These are phyloP conservation scores for Eulithis testata DNA, from an alignment of 2,888 invertebrate genomes.

Conservation along the genomic window DNA sequence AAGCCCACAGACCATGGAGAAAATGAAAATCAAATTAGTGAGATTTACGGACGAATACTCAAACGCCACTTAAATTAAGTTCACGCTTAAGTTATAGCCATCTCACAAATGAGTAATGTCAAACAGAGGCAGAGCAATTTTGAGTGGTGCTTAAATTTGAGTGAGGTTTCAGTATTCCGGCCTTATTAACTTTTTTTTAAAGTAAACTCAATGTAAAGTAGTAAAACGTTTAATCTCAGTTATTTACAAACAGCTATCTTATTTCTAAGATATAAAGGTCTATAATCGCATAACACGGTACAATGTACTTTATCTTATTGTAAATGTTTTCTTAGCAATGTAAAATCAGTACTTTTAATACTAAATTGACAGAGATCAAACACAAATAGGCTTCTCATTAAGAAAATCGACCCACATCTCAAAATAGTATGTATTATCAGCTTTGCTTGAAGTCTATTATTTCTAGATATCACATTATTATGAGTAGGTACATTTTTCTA, in stretches of 20 bases:
- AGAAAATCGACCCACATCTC: neutral
- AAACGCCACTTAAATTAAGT: too few relatives aligned
- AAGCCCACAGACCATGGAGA: too few relatives aligned
- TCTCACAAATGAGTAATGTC: too few relatives aligned
- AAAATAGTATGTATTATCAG: neutral
- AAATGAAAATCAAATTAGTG: too few relatives aligned
- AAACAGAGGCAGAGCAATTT: too few relatives aligned
- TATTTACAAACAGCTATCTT: constrained; percentile 36
- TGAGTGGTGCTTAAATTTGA: too few relatives aligned
- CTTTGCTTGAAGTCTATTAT: constrained; percentile 4
- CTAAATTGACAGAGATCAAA: constrained; percentile 24
- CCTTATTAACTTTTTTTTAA: too few relatives aligned
- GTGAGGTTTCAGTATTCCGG: too few relatives aligned
- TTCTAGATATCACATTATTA: neutral
- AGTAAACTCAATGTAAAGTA: constrained; percentile 8
- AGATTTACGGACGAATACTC: too few relatives aligned
- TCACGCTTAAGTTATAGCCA: too few relatives aligned
- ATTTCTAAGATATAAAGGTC: constrained; percentile 22
- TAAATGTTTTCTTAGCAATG: constrained; percentile 20
- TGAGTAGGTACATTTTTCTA: neutral
- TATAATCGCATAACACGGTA: constrained; percentile 24
- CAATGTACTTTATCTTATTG: constrained; percentile 32
- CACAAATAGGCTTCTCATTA: neutral
- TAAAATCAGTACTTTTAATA: constrained; percentile 41
- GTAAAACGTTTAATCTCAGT: constrained; percentile 39